These are phyloP conservation scores for Propithecus perrieri DNA, from an alignment of 2,797 vertebrate genomes.

Conservation along the genomic window DNA sequence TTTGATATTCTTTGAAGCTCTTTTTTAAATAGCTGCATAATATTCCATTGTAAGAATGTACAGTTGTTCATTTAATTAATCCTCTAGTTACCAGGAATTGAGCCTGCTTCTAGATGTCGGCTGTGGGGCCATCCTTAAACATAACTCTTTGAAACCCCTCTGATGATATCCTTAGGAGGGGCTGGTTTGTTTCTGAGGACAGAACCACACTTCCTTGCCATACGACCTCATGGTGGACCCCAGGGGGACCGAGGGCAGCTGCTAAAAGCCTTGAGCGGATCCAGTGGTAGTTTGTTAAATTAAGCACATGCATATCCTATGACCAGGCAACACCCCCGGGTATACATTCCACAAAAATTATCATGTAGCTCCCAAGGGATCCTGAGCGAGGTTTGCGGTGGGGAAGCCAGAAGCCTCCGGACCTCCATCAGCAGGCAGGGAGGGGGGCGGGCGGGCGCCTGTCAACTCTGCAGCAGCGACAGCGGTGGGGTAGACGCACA, in stretches of 20 bases:
- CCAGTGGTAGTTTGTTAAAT: background rate
- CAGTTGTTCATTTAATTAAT: background rate
- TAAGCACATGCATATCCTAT: background rate
- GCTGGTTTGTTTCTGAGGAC: background rate
- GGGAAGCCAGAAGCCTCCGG: background rate
- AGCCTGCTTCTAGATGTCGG: background rate
- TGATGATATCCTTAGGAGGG: background rate
- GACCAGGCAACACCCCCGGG: background rate
- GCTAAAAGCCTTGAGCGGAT: background rate
- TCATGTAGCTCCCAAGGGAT: background rate
- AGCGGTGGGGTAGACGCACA: accelerated
- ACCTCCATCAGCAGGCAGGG: background rate
- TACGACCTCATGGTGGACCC: accelerated
- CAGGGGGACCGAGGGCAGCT: accelerated
- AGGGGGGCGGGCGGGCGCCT: accelerated
- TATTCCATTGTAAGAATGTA: background rate
- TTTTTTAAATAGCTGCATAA: background rate
- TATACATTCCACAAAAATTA: background rate
- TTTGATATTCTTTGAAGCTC: background rate
- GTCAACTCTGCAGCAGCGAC: background rate
- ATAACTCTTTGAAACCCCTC: background rate
- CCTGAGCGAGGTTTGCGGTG: background rate
- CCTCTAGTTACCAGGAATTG: background rate
- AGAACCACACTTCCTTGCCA: background rate
- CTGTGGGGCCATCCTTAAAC: background rate